A percentile compares a stretch with the other conserved stretches of the same genome.
These are phyloP conservation scores for Peromyscus nudipes DNA, from an alignment of 2,797 vertebrate species.

Conservation along the genomic window DNA sequence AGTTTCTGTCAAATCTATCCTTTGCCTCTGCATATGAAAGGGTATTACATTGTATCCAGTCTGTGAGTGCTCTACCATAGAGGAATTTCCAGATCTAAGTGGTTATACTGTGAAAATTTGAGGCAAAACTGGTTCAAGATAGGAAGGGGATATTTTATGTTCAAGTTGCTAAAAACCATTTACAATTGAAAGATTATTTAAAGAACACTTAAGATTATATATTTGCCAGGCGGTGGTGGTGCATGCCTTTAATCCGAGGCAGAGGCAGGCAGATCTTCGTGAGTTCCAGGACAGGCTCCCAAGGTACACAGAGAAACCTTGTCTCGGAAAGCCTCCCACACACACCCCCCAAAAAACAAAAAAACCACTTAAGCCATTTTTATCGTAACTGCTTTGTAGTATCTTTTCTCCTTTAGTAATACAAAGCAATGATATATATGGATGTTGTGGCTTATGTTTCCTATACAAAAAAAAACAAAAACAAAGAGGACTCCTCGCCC, in stretches of 20 bases:
- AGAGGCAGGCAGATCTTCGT: no score
- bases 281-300: no score
- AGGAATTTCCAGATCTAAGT: slow-evolving; percentile 39
- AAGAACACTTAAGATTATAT: slow-evolving; percentile 48
- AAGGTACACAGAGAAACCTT: no score
- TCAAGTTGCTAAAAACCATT: not conserved
- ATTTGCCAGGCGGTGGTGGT: no score
- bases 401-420: slow-evolving; percentile 16
- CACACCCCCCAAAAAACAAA: no score
- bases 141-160: slow-evolving; percentile 48
- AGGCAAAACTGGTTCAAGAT: slow-evolving; percentile 66
- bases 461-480: not conserved
- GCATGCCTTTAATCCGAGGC: no score
- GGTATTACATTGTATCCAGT: not conserved
- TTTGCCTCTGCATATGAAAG: slow-evolving; percentile 13
- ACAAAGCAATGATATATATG: slow-evolving; percentile 48
- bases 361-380: slow-evolving; percentile 44
- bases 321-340: no score
- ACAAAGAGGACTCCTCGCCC: not conserved
- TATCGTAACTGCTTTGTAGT: slow-evolving; percentile 28
- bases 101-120: slow-evolving; percentile 12
- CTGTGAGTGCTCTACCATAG: not conserved
- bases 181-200: slow-evolving; percentile 41
- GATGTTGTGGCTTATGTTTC: slow-evolving; percentile 44
- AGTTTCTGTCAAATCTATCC: not conserved